Evolutionary conservation across 2,888 invertebrate genomes (phyloP).

Genomic region (Atrina japonica): DNA sequence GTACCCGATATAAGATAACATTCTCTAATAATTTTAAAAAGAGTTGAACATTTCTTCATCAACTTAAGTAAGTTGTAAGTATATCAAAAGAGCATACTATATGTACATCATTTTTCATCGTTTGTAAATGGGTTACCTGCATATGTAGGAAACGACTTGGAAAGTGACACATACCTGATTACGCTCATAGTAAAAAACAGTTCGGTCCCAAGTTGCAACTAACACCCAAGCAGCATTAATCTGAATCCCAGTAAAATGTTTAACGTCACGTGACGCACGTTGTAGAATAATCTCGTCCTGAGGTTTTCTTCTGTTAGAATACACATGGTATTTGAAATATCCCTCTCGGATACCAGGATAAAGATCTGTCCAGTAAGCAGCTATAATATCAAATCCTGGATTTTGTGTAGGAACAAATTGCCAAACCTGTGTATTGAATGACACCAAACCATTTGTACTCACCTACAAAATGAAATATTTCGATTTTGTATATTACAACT

Average conservation of each 20-base stretch:
- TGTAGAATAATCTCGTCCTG: background rate
- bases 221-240: constrained; percentile 15
- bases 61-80: too few relatives aligned
- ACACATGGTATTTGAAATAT: background rate
- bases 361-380: constrained; percentile 19
- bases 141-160: too few relatives aligned
- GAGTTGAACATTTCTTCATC: too few relatives aligned
- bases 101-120: background rate
- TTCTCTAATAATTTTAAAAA: too few relatives aligned
- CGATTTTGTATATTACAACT: too few relatives aligned
- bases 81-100: too few relatives aligned
- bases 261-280: background rate
- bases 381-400: background rate
- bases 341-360: constrained; percentile 8
- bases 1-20: background rate
- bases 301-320: too few relatives aligned
- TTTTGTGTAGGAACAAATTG: background rate
- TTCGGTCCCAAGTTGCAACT: constrained; percentile 6
- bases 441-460: constrained; percentile 20
- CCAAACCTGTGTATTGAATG: background rate
- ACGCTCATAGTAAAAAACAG: background rate
- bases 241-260: background rate
- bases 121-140: background rate
- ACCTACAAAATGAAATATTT: constrained; percentile 2
- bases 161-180: constrained; percentile 8